Conservation (phyloP, 2,113 vertebrate genomes). For the Erpornis zantholeuca region DNA sequence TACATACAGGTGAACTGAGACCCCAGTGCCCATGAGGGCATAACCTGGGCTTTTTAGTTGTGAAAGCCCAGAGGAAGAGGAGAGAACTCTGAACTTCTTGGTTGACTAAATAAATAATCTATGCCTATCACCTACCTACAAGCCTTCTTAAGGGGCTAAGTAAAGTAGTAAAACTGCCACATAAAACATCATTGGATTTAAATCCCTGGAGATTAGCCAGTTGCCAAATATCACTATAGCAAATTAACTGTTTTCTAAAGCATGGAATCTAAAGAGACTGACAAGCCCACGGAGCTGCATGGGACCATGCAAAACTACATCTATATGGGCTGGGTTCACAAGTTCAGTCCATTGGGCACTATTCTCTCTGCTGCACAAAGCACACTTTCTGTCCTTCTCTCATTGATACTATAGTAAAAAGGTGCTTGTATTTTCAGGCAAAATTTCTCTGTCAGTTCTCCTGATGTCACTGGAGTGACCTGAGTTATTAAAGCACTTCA, state of each 20-base stretch:
- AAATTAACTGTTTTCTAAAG: not conserved
- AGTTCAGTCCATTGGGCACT: not conserved
- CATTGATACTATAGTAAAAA: not conserved
- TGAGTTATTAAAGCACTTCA: not conserved
- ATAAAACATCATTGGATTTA: not conserved
- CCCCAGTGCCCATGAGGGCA: not conserved
- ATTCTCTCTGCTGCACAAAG: not conserved
- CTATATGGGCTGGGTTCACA: not conserved
- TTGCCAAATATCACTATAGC: not conserved
- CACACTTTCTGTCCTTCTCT: not conserved
- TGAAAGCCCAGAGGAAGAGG: not conserved
- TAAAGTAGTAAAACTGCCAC: not conserved
- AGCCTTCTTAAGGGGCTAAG: not conserved
- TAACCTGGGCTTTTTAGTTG: not conserved
- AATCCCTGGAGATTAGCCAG: not conserved
- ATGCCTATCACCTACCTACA: not conserved
- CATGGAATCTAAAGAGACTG: not conserved
- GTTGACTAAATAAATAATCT: not conserved
- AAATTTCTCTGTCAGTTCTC: not conserved
- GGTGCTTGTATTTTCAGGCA: not conserved
- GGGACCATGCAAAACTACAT: not conserved
- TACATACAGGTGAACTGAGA: rapidly evolving
- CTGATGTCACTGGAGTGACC: not conserved
- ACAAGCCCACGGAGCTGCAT: not conserved
- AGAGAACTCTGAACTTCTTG: not conserved